These are phyloP conservation scores for Machaerirhynchus nigripectus DNA, from an alignment of 2,113 vertebrate genomes.

Conservation along the genomic window DNA sequence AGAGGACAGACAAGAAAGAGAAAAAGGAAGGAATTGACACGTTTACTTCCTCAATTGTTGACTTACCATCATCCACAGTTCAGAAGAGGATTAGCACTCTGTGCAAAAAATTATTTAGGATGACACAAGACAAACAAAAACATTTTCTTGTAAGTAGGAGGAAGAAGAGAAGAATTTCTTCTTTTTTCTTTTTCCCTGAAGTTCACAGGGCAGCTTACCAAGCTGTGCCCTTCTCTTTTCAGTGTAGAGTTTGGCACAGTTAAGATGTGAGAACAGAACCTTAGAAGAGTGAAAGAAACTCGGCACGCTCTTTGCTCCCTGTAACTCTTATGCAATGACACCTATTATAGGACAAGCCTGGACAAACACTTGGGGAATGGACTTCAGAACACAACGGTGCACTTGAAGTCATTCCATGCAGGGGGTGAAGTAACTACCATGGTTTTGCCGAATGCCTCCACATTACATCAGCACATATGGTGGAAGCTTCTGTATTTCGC, in stretches of 20 bases:
- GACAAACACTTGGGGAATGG: constrained; percentile 21
- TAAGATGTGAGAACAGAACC: background rate
- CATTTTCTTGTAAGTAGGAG: background rate
- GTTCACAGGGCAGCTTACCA: background rate
- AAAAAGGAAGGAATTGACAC: background rate
- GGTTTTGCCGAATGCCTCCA: background rate
- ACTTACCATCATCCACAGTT: background rate
- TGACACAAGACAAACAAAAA: background rate
- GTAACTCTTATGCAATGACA: background rate
- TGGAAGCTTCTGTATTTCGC: background rate
- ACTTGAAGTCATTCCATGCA: background rate
- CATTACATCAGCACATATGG: background rate
- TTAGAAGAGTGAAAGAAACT: background rate
- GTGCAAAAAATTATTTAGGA: background rate
- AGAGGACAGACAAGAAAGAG: background rate
- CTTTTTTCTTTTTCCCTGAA: background rate
- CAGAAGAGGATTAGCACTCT: background rate
- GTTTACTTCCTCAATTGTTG: background rate
- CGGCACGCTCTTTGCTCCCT: background rate
- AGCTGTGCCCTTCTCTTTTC: background rate
- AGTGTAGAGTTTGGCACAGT: background rate
- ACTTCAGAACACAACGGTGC: background rate
- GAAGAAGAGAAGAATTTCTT: background rate
- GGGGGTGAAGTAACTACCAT: background rate
- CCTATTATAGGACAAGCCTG: background rate